Conservation (phyloP, 2,888 invertebrate species). For the Harpagoxenus sublaevis region DNA sequence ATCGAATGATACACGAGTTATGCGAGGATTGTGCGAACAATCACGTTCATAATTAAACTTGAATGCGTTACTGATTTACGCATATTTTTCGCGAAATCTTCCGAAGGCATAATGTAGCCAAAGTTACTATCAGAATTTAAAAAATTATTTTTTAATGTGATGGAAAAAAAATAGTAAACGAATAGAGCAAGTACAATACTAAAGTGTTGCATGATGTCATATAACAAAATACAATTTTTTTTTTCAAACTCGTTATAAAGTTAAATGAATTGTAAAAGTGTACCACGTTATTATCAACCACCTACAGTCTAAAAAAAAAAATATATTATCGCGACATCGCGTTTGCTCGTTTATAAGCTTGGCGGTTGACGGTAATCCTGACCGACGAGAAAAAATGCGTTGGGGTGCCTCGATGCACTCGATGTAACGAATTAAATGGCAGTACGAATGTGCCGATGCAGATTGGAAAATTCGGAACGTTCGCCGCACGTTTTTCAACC, state of each 20-base stretch:
- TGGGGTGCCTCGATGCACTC: constrained; percentile 26
- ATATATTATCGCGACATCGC: constrained; percentile 9
- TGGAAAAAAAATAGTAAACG: not conserved
- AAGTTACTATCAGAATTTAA: not conserved
- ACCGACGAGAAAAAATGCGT: constrained; percentile 35
- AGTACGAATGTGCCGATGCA: constrained; percentile 54
- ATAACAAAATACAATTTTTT: not conserved
- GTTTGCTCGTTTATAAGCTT: constrained; percentile 44
- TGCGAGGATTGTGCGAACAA: not conserved
- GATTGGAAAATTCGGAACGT: constrained; percentile 74
- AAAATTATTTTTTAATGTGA: not conserved
- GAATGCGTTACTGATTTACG: not conserved
- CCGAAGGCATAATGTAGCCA: not conserved
- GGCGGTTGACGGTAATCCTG: constrained; percentile 63
- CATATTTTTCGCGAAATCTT: not conserved
- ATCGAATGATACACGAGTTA: not conserved
- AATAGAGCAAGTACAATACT: not conserved
- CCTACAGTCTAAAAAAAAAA: not conserved
- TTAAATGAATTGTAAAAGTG: not conserved
- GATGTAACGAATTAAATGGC: constrained; percentile 72
- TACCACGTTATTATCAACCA: not conserved
- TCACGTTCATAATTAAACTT: not conserved
- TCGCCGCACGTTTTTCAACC: constrained; percentile 74
- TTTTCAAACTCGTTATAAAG: not conserved
- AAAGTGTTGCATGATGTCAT: not conserved